phyloP scores from a whole-genome alignment of 2,113 vertebrate genomes.

The Burhinus bistriatus region DNA sequence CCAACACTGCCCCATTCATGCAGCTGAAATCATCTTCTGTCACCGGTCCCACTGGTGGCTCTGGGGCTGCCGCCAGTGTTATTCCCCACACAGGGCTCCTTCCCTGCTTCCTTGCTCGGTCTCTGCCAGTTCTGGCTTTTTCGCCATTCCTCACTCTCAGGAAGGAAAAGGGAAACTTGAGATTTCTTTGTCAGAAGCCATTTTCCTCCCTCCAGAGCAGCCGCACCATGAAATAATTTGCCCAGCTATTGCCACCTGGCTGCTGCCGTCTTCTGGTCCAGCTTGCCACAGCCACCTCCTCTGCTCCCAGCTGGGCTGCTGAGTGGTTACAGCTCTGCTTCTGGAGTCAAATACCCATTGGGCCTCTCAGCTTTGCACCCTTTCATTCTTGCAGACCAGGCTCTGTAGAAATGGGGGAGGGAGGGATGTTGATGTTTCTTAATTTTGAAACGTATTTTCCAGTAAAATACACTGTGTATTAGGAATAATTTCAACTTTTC shows the following conservation, averaged over 20 bases:
- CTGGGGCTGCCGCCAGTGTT: neutral
- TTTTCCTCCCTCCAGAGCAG: neutral
- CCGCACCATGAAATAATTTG: neutral
- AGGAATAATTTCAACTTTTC: neutral
- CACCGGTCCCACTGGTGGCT: neutral
- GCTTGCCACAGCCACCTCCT: neutral
- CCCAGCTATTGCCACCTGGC: neutral
- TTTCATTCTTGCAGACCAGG: neutral
- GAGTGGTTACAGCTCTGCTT: neutral
- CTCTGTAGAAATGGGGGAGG: neutral
- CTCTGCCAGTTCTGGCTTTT: neutral
- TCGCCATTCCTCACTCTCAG: neutral
- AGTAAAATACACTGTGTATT: neutral
- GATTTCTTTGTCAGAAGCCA: neutral
- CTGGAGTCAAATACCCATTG: neutral
- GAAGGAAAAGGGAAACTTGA: neutral
- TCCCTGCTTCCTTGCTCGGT: fast-evolving
- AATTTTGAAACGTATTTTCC: neutral
- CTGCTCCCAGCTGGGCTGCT: neutral
- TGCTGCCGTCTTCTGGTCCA: neutral
- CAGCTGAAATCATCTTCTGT: neutral
- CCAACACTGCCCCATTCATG: neutral
- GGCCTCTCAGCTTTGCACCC: neutral
- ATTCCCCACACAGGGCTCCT: neutral
- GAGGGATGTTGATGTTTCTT: neutral